Percentiles rank a stretch among this genome's conserved stretches.
Conservation (phyloP, 2,888 invertebrate genomes). For the Rhagonycha lutea region DNA sequence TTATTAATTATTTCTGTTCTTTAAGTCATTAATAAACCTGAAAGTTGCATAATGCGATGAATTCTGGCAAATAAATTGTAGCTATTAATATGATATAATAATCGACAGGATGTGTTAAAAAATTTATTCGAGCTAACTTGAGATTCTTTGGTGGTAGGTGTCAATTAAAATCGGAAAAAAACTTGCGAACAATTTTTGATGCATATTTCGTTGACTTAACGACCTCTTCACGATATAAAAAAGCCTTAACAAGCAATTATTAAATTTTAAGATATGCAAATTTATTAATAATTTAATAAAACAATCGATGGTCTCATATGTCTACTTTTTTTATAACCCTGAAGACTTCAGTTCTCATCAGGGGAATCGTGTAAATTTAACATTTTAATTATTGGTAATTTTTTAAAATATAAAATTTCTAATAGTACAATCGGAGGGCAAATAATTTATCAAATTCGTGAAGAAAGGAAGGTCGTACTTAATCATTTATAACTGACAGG, state of each 20-base stretch:
- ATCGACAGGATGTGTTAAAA: neutral
- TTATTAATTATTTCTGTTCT: neutral
- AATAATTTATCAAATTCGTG: conserved; percentile 4
- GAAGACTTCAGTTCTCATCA: neutral
- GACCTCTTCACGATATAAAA: neutral
- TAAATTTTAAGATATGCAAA: neutral
- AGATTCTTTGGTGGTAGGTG: neutral
- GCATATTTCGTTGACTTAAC: neutral
- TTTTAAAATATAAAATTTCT: neutral
- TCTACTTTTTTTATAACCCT: neutral
- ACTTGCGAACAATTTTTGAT: neutral
- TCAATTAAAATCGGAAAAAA: neutral
- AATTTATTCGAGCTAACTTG: neutral
- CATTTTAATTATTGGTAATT: neutral
- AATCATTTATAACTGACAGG: conserved; percentile 11
- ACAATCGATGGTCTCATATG: neutral
- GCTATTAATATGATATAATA: neutral
- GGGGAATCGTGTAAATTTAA: neutral
- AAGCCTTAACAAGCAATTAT: neutral
- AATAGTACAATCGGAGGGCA: neutral
- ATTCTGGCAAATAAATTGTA: neutral
- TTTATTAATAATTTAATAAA: neutral
- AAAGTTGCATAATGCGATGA: neutral
- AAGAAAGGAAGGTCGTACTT: conserved; percentile 18
- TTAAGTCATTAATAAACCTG: neutral